A percentile compares a stretch with the other conserved stretches of the same genome.
Conservation (phyloP, 2,113 vertebrate genomes). For the Plecotus auritus region DNA sequence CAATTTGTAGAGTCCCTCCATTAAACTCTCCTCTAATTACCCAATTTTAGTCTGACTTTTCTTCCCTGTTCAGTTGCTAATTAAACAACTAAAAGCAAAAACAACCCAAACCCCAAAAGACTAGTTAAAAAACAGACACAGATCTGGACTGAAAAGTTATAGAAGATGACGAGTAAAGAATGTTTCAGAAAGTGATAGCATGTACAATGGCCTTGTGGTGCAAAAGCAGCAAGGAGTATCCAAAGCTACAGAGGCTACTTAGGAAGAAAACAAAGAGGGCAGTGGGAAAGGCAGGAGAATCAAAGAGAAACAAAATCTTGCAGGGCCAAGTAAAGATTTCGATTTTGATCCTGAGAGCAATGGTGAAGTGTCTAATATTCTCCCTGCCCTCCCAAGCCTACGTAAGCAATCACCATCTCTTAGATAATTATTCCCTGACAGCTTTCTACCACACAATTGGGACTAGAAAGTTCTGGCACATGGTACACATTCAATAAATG, state of each 20-base stretch:
- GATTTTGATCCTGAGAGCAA: background rate
- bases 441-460: background rate
- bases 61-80: background rate
- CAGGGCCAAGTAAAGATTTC: background rate
- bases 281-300: background rate
- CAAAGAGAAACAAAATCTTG: background rate
- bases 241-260: background rate
- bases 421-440: background rate
- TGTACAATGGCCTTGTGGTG: background rate
- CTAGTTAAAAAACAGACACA: background rate
- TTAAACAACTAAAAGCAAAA: background rate
- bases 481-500: background rate
- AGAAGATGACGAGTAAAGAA: background rate
- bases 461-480: background rate
- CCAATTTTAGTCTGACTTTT: background rate
- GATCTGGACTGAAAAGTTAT: background rate
- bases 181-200: background rate
- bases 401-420: background rate
- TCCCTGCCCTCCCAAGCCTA: background rate
- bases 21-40: background rate
- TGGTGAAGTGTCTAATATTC: background rate
- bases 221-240: background rate
- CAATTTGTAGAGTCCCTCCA: background rate
- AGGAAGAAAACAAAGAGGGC: background rate
- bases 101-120: background rate